Evolutionary conservation across 2,797 vertebrate genomes (phyloP), one percentile per base, ranked within the genome.

Genomic region (Anniella stebbinsi): DNA sequence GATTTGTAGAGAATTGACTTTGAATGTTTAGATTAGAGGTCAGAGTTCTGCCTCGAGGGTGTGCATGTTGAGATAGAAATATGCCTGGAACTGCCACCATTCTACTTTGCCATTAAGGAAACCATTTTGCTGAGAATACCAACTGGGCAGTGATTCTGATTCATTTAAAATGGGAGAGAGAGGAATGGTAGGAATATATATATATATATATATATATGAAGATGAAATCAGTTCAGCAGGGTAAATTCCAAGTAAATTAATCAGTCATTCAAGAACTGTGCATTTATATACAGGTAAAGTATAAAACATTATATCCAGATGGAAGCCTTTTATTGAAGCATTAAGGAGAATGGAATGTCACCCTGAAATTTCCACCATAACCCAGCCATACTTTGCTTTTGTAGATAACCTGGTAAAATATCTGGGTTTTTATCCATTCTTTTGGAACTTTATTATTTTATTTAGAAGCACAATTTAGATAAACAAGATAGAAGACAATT

Each of bases 1-100:
- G 91, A 95, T 96, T 96, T 96, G 90, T 95, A 94, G 93, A 92
- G 93, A 96, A 96, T 92, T 93, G 93, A 96, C 95, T 97, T 97
- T 95, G 94, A 94, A 87, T 96, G 94, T 96, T 96, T 92, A 92
- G 95, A 92, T 80, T 95, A 91, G 90, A 97, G 97, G 97, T 98
- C 97, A 97, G 93, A 95, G 96, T 96, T 97, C 95, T 94, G 96
- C 97, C 97, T 91, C 96, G 96, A 97, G 95, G 96, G 81, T 36
- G 93, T 21, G n/a, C 51, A 10, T 90, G 91, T 91, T 82, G 76
- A 45, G 0, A 84, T 91, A 91, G 95, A 93, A 88, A 87, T 45
- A 67, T 82, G 80, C 38, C 88, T 93, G 66, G 48, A 93, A 95
- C 48, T 85, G 88, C 89, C 41, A 86, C 78, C 80, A 89, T 91